Percentiles rank a stretch among this genome's conserved stretches.
phyloP scores from a whole-genome alignment of 1,140 invertebrate genomes.

The Pollicipes pollicipes region DNA sequence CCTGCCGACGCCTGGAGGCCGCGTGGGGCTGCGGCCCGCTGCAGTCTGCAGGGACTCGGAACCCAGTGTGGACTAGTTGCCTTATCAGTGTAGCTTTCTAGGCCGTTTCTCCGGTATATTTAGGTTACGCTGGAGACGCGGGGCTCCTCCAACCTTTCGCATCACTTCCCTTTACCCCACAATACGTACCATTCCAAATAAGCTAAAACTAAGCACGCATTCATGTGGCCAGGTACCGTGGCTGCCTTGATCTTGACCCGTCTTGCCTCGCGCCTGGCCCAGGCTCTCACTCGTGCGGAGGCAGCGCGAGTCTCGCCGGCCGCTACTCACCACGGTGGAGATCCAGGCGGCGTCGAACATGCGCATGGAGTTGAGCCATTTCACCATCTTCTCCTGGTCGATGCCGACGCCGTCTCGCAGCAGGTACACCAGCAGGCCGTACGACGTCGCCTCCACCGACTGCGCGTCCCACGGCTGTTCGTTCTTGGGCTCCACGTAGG shows the following conservation, averaged over 20 bases:
- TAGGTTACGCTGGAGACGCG: no score
- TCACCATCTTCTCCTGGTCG: slow-evolving; percentile 30
- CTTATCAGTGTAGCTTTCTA: background rate
- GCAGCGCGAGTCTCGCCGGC: no score
- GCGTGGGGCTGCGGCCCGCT: background rate
- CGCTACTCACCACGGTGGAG: slow-evolving; percentile 30
- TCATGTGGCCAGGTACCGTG: no score
- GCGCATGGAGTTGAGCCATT: slow-evolving; percentile 37
- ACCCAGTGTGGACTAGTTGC: slow-evolving; percentile 10
- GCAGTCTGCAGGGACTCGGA: background rate
- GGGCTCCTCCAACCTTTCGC: no score
- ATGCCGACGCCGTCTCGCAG: slow-evolving; percentile 26
- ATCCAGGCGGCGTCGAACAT: slow-evolving; percentile 35
- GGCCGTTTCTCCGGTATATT: no score
- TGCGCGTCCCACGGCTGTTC: slow-evolving; percentile 26
- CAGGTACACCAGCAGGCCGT: slow-evolving; percentile 35
- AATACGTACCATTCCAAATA: no score
- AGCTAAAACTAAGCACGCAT: no score
- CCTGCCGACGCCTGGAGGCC: background rate
- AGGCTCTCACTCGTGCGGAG: no score
- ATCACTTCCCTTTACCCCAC: no score
- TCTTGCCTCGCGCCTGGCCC: no score
- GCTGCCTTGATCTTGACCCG: no score
- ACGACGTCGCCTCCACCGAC: slow-evolving; percentile 36
- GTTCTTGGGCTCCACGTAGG: slow-evolving; percentile 27